Percentiles rank a stretch among this genome's conserved stretches.
Evolutionary conservation across 2,888 invertebrate species (phyloP).

Genomic region (Ennomos fuscantarius): DNA sequence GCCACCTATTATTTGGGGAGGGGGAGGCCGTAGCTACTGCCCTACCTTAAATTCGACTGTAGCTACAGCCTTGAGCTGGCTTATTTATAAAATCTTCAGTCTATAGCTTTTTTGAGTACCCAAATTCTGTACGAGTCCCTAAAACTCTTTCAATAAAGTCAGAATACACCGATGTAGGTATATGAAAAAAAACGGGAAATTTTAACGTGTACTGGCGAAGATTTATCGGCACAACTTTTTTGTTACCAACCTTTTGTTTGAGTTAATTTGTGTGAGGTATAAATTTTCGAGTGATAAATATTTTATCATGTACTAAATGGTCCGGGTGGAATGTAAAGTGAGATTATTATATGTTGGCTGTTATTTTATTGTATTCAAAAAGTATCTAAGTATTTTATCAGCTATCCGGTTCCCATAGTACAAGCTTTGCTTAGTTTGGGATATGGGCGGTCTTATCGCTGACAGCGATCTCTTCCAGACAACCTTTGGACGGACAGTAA

Average conservation of each 20-base stretch:
- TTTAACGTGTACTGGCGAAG: conserved; percentile 34
- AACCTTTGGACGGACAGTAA: too few relatives aligned
- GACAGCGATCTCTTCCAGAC: too few relatives aligned
- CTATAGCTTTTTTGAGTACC: neutral
- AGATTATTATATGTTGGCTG: conserved; percentile 6
- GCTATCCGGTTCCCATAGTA: too few relatives aligned
- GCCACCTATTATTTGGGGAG: too few relatives aligned
- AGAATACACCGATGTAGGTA: conserved; percentile 35
- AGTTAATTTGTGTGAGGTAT: conserved; percentile 38
- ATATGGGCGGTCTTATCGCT: too few relatives aligned
- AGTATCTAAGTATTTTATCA: too few relatives aligned
- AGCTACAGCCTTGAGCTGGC: too few relatives aligned
- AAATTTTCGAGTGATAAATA: conserved; percentile 37
- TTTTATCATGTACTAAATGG: conserved; percentile 33
- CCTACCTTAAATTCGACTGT: too few relatives aligned
- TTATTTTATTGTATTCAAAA: conserved; percentile 4
- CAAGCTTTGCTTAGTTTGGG: too few relatives aligned
- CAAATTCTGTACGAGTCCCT: conserved; percentile 17
- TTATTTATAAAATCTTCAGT: too few relatives aligned
- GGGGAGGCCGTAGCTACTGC: too few relatives aligned
- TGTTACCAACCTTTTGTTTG: conserved; percentile 36
- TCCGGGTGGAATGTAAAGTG: conserved; percentile 22
- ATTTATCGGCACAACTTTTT: conserved; percentile 37
- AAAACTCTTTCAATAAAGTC: conserved; percentile 42
- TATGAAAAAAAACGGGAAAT: conserved; percentile 34